These are phyloP conservation scores for Melanotus villosus DNA, from an alignment of 2,888 invertebrate species.

Conservation along the genomic window DNA sequence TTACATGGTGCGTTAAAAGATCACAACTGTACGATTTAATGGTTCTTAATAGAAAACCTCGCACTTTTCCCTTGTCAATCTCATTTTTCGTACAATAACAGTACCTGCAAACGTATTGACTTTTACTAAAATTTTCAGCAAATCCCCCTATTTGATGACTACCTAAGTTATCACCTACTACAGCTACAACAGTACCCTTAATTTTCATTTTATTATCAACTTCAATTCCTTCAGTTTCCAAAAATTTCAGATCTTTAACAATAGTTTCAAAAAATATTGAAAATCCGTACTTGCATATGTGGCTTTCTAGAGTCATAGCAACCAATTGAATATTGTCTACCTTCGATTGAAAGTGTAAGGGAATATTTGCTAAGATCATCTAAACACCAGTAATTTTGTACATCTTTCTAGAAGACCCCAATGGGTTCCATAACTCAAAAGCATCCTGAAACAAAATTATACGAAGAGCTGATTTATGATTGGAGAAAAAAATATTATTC, in stretches of 20 bases:
- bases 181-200: slow-evolving; percentile 52
- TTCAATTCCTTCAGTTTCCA: slow-evolving; percentile 53
- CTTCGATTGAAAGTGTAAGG: slow-evolving; percentile 49
- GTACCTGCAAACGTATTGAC: slow-evolving; percentile 50
- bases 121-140: slow-evolving; percentile 50
- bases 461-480: slow-evolving; percentile 34
- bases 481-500: slow-evolving; percentile 42
- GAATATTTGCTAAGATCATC: slow-evolving; percentile 55
- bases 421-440: slow-evolving; percentile 58
- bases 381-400: slow-evolving; percentile 58
- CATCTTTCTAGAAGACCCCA: slow-evolving; percentile 56
- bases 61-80: slow-evolving; percentile 10
- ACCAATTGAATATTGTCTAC: slow-evolving; percentile 56
- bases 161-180: slow-evolving; percentile 50
- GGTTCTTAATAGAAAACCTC: slow-evolving; percentile 8
- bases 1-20: not conserved
- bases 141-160: slow-evolving; percentile 54
- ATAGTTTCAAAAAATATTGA: slow-evolving; percentile 49
- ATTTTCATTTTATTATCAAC: slow-evolving; percentile 22
- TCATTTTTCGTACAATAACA: slow-evolving; percentile 41
- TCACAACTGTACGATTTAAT: slow-evolving; percentile 19
- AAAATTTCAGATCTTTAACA: slow-evolving; percentile 51
- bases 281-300: slow-evolving; percentile 53
- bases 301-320: slow-evolving; percentile 53
- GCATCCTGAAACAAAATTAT: slow-evolving; percentile 59